Evolutionary conservation across 2,888 invertebrate genomes (phyloP), one percentile per base, ranked within the genome.

Genomic region (Caenorhabditis afra): DNA sequence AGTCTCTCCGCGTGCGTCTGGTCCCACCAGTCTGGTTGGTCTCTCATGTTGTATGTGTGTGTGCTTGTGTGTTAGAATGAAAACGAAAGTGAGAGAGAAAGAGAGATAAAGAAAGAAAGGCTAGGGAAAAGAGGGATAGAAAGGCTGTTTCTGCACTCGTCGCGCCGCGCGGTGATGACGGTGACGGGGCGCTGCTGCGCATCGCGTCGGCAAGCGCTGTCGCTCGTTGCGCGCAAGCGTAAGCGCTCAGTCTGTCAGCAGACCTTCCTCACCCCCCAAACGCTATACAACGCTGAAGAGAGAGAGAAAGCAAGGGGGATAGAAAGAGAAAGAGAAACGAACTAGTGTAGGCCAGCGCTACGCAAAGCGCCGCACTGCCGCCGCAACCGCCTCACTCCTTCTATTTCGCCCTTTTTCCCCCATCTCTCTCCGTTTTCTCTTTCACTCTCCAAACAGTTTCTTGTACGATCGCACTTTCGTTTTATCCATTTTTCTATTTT

Each of bases 371-470:
- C 70, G 70, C 70, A 45, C 44, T 57, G 62, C 57, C 22, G 57
- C 62, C 62, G 73, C 64, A 71, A n/a, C 45, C 45, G 47, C 35
- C 62, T 57, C 50, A 20, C 52, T 37, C 20, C 45, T 65, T 65
- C 59, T 18, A 41, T 61, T 52, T 61, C 66, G 50, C 59, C 55
- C 49, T 47, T 45, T 49, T 77, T 66, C 58, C 37, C 3, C 8
- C 62, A 23, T 62, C 53, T 47, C 53, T 47, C 23, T 47, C 50
- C 64, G 37, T 50, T 18, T 57, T 47, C 44, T 67, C 29, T 71
- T 64, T 68, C 62, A 71, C 66, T 62, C 62, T 79, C 39, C 68
- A 65, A 79, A 68, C 79, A 52, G 74, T 79, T 70, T 79, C 68
- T 65, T 76, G 75, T 76, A 71, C 66, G 44, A 70, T 66, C 67